phyloP scores from a whole-genome alignment of 35 echinoderm and acorn worm species.

The Diadema setosum region DNA sequence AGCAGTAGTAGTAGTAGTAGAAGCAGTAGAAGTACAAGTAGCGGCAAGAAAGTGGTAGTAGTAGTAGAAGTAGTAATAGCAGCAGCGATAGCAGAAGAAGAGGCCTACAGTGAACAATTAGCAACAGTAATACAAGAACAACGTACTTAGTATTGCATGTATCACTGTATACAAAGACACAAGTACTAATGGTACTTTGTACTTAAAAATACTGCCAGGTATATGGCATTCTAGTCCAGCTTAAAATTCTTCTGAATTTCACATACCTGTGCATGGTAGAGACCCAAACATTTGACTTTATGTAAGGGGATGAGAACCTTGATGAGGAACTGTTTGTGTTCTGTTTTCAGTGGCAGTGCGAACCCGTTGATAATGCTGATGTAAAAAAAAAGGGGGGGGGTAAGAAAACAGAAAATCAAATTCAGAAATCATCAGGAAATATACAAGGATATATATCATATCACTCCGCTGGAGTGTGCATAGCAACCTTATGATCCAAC shows the following conservation, averaged over 20 bases:
- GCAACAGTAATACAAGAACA: too few species aligned
- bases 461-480: too few species aligned
- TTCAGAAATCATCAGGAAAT: too few species aligned
- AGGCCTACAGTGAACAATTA: too few species aligned
- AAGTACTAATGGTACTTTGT: background rate
- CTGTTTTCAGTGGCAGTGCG: conserved; percentile 91
- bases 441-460: too few species aligned
- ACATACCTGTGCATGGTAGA: conserved; percentile 98
- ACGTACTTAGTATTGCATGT: too few species aligned
- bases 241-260: background rate
- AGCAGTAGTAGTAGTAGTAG: too few species aligned
- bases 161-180: background rate
- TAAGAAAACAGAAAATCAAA: too few species aligned
- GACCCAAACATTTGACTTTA: conserved; percentile 93
- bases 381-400: conserved; percentile 41
- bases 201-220: background rate
- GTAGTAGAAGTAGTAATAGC: too few species aligned
- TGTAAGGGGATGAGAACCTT: conserved; percentile 99
- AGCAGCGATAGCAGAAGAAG: too few species aligned
- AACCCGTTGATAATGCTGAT: conserved; percentile 98
- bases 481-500: too few species aligned
- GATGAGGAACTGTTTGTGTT: conserved; percentile 98
- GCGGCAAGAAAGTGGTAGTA: background rate
- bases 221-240: background rate
- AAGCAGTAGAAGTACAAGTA: background rate